Evolutionary conservation across 1,140 invertebrate species (phyloP), one percentile per base, ranked within the genome.

Genomic region (Drosophila hydei): DNA sequence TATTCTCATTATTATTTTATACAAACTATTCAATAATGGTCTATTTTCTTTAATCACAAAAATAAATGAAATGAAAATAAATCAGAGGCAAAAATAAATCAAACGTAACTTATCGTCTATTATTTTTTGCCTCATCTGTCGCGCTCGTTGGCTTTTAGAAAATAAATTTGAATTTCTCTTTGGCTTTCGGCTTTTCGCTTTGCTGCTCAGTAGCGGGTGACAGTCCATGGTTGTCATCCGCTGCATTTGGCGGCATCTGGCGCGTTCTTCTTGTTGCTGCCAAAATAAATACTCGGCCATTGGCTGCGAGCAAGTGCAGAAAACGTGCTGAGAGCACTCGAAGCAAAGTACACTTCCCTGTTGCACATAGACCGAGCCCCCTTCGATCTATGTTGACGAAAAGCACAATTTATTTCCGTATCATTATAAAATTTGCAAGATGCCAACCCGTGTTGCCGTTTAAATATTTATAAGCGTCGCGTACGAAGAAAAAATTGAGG

Each of bases 381-480:
- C 16, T 9, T 36, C 6, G 12, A 16, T 18, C 56, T 14, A n/a
- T 33, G 11, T 11, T 2, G 16, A 6, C 12, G 8, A 4, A 18
- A 69, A 56, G 64, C 58, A 75, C 52, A 64, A 87, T 65, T 81
- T 76, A 81, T 85, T 85, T 85, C 80, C 80, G 80, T 77, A 72
- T 87, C 68, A 51, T 67, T 72, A 62, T 72, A 69, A 58, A 70
- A 70, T 79, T 84, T 71, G 64, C 63, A 60, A 61, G 60, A 60
- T 48, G 58, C 51, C 65, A 56, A 62, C 21, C 50, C 62, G 58
- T 50, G 16, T 69, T 60, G 42, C 69, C 56, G 48, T 58, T 81
- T 73, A 85, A 79, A 80, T 85, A 87, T 87, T 87, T 85, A 84
- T 74, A 74, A 74, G 74, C 40, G 21, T 61, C 25, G 33, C 8